Conservation (phyloP, 2,113 vertebrate species). For the Barnardius zonarius region DNA sequence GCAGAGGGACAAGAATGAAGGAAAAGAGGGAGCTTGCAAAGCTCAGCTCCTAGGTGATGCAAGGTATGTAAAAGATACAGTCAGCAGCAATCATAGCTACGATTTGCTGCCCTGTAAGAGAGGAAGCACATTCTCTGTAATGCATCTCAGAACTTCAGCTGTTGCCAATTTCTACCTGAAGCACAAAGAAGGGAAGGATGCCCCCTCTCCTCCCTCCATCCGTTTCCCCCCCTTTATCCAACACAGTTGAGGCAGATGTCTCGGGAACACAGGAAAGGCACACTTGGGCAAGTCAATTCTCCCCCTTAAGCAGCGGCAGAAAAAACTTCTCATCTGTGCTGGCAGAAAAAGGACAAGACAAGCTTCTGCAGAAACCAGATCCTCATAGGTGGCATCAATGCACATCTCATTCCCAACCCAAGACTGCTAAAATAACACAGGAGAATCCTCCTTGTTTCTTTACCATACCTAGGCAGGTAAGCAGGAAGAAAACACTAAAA, state of each 20-base stretch:
- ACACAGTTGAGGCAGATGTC: not conserved
- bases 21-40: not conserved
- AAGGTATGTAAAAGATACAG: not conserved
- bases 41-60: not conserved
- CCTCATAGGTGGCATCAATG: not conserved
- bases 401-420: not conserved
- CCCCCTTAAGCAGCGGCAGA: not conserved
- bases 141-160: not conserved
- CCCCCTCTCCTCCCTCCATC: not conserved
- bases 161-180: not conserved
- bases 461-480: not conserved
- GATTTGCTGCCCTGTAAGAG: not conserved
- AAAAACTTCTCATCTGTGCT: not conserved
- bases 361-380: not conserved
- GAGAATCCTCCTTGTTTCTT: not conserved
- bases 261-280: not conserved
- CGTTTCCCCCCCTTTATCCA: not conserved
- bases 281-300: not conserved
- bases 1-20: not conserved
- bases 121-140: not conserved
- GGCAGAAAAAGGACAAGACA: not conserved
- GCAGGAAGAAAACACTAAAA: not conserved
- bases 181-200: not conserved
- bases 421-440: not conserved
- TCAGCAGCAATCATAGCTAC: not conserved